These are phyloP conservation scores for Maniola jurtina DNA, from an alignment of 1,140 invertebrate genomes.

Conservation along the genomic window DNA sequence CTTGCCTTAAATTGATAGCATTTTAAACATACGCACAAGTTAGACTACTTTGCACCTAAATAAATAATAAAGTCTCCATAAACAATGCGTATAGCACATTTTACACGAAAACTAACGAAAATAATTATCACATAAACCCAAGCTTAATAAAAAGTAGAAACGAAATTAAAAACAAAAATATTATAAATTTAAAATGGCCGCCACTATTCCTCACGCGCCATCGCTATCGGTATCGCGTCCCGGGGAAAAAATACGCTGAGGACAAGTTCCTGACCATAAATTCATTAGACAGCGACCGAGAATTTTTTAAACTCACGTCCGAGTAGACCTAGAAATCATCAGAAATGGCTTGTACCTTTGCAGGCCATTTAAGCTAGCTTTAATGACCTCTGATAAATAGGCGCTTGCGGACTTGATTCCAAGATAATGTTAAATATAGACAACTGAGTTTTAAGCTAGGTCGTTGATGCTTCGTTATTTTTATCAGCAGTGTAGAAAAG, in stretches of 20 bases:
- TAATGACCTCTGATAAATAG: too few species aligned
- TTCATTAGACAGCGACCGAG: slow-evolving; percentile 70
- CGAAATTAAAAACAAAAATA: slow-evolving; percentile 3
- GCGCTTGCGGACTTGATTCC: too few species aligned
- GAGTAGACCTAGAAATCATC: slow-evolving; percentile 17
- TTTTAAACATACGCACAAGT: too few species aligned
- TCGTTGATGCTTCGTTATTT: too few species aligned
- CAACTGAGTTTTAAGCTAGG: too few species aligned
- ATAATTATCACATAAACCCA: slow-evolving; percentile 2
- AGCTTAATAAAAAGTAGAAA: background rate
- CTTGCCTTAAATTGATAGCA: too few species aligned
- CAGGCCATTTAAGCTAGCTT: background rate
- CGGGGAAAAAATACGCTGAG: slow-evolving; percentile 52
- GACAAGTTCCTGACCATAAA: slow-evolving; percentile 74
- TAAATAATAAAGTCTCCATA: background rate
- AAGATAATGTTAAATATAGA: too few species aligned
- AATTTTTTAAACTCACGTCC: slow-evolving; percentile 47
- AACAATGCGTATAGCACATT: background rate
- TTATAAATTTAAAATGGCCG: slow-evolving; percentile 7
- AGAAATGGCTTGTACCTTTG: slow-evolving; percentile 8
- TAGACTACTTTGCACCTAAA: too few species aligned
- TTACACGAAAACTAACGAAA: background rate
- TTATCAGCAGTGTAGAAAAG: too few species aligned
- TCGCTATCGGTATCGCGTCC: slow-evolving; percentile 62
- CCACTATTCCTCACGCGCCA: slow-evolving; percentile 45